Evolutionary conservation across 2,797 vertebrate species (phyloP).

Genomic region (Protosalanx chinensis): DNA sequence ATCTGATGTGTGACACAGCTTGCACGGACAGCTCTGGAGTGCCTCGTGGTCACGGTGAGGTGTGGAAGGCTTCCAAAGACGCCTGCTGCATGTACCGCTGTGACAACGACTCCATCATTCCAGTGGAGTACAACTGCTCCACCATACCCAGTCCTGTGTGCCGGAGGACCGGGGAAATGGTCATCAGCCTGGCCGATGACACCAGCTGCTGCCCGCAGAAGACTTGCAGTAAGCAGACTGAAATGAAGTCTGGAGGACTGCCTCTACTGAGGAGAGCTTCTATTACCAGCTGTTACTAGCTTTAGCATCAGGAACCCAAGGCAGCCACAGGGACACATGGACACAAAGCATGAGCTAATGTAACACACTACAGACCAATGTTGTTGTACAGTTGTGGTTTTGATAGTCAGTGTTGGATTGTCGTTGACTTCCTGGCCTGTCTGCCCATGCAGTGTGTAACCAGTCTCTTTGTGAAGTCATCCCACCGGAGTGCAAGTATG

Average conservation of each 20-base stretch:
- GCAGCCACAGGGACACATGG: no score
- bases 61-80: slow-evolving; percentile 84
- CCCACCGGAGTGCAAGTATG: slow-evolving; percentile 77
- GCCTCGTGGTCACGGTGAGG: slow-evolving; percentile 83
- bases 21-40: slow-evolving; percentile 87
- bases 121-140: slow-evolving; percentile 83
- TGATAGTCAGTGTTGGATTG: neutral
- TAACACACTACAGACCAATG: neutral
- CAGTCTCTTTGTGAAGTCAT: slow-evolving; percentile 81
- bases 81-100: slow-evolving; percentile 92
- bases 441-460: slow-evolving; percentile 83
- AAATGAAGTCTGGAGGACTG: no score
- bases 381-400: no score
- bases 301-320: no score
- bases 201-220: slow-evolving; percentile 84
- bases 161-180: slow-evolving; percentile 78
- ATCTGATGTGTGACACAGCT: slow-evolving; percentile 61
- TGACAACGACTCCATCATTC: slow-evolving; percentile 81
- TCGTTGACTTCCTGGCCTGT: neutral
- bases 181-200: slow-evolving; percentile 78
- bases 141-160: slow-evolving; percentile 63
- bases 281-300: neutral
- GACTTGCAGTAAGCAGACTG: slow-evolving; percentile 80
- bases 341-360: no score
- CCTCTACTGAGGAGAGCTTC: neutral